Evolutionary conservation across 2,797 vertebrate species (phyloP), one percentile per base, ranked within the genome.

Genomic region (Heterohyrax brucei): DNA sequence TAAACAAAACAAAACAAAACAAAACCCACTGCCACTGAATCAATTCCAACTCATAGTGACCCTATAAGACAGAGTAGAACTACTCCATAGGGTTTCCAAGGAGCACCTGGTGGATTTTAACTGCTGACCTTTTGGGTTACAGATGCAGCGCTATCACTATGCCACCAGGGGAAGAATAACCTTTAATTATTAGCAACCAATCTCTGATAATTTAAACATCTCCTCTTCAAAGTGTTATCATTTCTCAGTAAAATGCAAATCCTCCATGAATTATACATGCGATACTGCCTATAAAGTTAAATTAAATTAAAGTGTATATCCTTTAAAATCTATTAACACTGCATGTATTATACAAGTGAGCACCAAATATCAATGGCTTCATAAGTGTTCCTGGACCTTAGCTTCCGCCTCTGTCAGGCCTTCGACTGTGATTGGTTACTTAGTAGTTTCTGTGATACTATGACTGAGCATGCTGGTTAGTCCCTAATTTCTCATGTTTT

Each of bases 211-310:
- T 77, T 93, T 68, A 91, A 93, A 77, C 6, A 92, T 26, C 30
- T 80, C 50, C 62, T 83, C 64, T 62, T 95, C 24, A 76, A 83
- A 68, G 33, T 70, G 33, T 95, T 95, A 85, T 86, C 30, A 88
- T 84, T 94, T 88, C 79, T 76, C 13, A 94, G 61, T 50, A 90
- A 92, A 89, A 79, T n/a, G 61, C 30, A 93, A 92, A 87, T 64
- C 50, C n/a, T 75, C 46, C 62, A 72, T 81, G 77, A 93, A 94
- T 96, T 90, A 94, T 46, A 56, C 19, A 89, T 59, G 33, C 75
- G 48, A 13, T 81, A 56, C 18, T 82, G 33, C n/a, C 26, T 89
- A 84, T 59, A 78, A 64, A 75, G 59, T 95, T 64, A 95, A 84
- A 81, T 86, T 86, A 19, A 22, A 70, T 75, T 44, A 59, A 89